A percentile compares a stretch with the other conserved stretches of the same genome.
These are phyloP conservation scores for Seriola aureovittata DNA, from an alignment of 2,113 vertebrate species.

Conservation along the genomic window DNA sequence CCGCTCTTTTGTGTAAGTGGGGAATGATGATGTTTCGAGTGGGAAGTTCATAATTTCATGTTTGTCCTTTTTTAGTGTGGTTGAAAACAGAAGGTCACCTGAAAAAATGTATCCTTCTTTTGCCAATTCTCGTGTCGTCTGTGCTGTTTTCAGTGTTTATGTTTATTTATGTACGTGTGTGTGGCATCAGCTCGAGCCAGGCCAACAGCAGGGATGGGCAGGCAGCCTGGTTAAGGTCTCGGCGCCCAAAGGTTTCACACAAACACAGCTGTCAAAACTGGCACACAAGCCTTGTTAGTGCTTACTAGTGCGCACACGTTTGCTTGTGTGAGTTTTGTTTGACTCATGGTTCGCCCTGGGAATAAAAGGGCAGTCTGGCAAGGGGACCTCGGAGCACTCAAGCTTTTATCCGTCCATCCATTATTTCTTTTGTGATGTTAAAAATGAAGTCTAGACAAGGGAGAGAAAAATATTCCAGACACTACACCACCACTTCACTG, in stretches of 20 bases:
- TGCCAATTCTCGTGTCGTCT: not conserved
- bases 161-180: conserved; percentile 12
- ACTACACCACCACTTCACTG: not conserved
- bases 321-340: conserved; percentile 49
- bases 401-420: conserved; percentile 51
- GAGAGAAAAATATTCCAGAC: conserved; percentile 11
- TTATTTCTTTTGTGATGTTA: conserved; percentile 37
- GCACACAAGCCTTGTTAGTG: conserved; percentile 61
- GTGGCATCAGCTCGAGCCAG: conserved; percentile 37
- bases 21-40: conserved; percentile 12
- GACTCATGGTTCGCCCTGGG: conserved; percentile 26
- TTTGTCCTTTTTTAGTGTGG: not conserved
- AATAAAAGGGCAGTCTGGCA: conserved; percentile 43
- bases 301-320: conserved; percentile 22
- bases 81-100: not conserved
- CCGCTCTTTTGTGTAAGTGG: not conserved
- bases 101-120: not conserved
- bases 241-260: conserved; percentile 51
- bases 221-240: conserved; percentile 47
- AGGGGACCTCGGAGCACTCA: conserved; percentile 23
- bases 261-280: conserved; percentile 75
- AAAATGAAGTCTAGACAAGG: conserved; percentile 40
- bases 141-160: conserved; percentile 4
- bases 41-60: not conserved
- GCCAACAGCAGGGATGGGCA: conserved; percentile 52